Base-by-base conservation (phyloP, 2,888 invertebrate genomes). In the Dione juno region DNA sequence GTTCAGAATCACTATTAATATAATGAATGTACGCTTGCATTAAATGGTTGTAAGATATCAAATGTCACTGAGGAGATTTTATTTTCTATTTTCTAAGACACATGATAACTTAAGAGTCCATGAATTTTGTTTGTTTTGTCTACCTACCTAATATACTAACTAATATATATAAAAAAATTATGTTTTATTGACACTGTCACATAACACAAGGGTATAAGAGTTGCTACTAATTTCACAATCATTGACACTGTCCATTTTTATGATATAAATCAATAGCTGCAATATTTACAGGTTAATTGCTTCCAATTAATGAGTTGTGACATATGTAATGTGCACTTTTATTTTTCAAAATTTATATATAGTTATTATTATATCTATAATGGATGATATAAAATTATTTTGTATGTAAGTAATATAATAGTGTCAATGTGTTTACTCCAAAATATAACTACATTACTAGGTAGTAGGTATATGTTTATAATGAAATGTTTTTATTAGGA, bases 221-320 rank as follows among this genome's bases (percentile, higher is more conserved):
- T 48, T 5, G n/a, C 35, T 9, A 10, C n/a, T 40, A 11, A 40
- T 57, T 57, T 19, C 19, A 67, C 43, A n/a, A 16, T 28, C 28
- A 61, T n/a, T 61, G 28, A 21, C 19, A 19, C 37, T 37, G 5
- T 45, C 13, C 5, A 11, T n/a, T 50, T 28, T 45, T 35, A 61
- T 45, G n/a, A 35, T 45, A 61, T 45, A 45, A 10, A 61, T 45
- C 21, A 41, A 59, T 21, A 61, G 1, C 14, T 28, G n/a, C 28
- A 28, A 43, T 35, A 45, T 16, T 52, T 21, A 71, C 67, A 73
- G 73, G 73, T 73, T 74, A 75, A 75, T 71, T 52, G 69, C 61
- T 63, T 66, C 66, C 59, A 69, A 48, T 71, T 73, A 73, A 69
- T 71, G 63, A 67, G 54, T 65, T 63, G 66, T 52, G 58, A 70